Evolutionary conservation across 1,140 invertebrate genomes (phyloP).

Genomic region (Chelonus insularis): DNA sequence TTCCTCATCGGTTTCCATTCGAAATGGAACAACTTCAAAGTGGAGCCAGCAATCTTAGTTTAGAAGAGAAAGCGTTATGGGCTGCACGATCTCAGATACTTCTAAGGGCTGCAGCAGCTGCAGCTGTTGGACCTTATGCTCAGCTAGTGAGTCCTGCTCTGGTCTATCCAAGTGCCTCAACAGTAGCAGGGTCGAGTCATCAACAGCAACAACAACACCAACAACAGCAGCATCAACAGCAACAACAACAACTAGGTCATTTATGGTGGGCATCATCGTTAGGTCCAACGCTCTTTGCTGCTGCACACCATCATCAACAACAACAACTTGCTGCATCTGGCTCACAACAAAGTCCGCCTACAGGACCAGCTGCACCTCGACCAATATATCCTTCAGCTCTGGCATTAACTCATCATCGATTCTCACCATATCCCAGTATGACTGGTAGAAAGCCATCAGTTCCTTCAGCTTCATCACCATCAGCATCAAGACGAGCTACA

Average conservation of each 20-base stretch:
- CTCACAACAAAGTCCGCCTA: constrained; percentile 41
- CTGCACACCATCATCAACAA: constrained; percentile 53
- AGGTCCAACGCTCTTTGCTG: constrained; percentile 54
- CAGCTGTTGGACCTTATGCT: constrained; percentile 61
- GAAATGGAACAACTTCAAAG: constrained; percentile 68
- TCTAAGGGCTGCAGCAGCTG: constrained; percentile 68
- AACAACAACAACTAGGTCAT: constrained; percentile 45
- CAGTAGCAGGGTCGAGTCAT: constrained; percentile 44
- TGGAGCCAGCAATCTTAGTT: constrained; percentile 67
- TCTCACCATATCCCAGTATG: constrained; percentile 57
- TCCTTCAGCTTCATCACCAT: constrained; percentile 43
- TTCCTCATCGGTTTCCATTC: constrained; percentile 71
- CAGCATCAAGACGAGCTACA: constrained; percentile 51
- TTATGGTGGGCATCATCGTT: constrained; percentile 58
- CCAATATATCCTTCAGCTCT: constrained; percentile 58
- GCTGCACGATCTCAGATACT: constrained; percentile 70
- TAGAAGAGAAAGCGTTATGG: constrained; percentile 76
- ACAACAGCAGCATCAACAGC: constrained; percentile 42
- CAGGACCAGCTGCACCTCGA: constrained; percentile 54
- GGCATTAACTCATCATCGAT: constrained; percentile 54
- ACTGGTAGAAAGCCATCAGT: constrained; percentile 43
- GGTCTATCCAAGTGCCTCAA: constrained; percentile 51
- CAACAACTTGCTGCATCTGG: constrained; percentile 45
- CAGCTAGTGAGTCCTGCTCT: constrained; percentile 58
- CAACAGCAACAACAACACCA: constrained; percentile 43